Base-by-base conservation (phyloP, 1,140 invertebrate genomes). In the Anoplolepis gracilipes region DNA sequence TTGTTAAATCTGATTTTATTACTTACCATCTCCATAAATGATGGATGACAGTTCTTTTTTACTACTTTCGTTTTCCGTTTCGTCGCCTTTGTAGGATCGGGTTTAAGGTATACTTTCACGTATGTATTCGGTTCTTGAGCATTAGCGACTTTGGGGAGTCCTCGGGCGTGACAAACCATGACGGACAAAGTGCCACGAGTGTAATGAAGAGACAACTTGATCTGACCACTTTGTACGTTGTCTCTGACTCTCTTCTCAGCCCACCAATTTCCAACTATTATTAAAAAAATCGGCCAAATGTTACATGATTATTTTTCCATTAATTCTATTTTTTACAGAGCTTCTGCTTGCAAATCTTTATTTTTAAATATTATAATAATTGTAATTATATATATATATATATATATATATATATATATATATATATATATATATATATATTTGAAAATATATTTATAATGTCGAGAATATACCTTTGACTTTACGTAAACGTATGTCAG, bases 1-100 rank as follows among this genome's bases (percentile, higher is more conserved):
- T 57, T 36, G 13, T 25, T 16, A 53, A 64, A 77, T 16, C 10
- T 55, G 22, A 25, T 2, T 22, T 57, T 53, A 81, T 30, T 59
- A 39, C 72, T 95, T 95, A 99, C 98, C 97, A 98, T 98, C 96
- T 99, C 99, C 98, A 99, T 99, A 95, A 99, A 99, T 33, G 98
- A 99, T 8, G 99, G 99, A 95, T 99, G 98, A 92, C 97, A 98
- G 92, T 98, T 99, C 90, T 97, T 97, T 88, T 97, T 97, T 1
- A 99, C 96, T 28, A 99, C 97, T 95, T 98, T 98, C 0, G 99
- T 99, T 95, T 99, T 99, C 16, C 98, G 96, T 95, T 99, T 99
- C 36, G 99, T 99, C 84, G 96, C 97, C 95, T 99, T 99, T 84
- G 96, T 97, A 92, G 95, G 97, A 95, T 98, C 99, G 92, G 96